phyloP scores from a whole-genome alignment of 1,140 invertebrate species.

The Zaprionus tsacasi region DNA sequence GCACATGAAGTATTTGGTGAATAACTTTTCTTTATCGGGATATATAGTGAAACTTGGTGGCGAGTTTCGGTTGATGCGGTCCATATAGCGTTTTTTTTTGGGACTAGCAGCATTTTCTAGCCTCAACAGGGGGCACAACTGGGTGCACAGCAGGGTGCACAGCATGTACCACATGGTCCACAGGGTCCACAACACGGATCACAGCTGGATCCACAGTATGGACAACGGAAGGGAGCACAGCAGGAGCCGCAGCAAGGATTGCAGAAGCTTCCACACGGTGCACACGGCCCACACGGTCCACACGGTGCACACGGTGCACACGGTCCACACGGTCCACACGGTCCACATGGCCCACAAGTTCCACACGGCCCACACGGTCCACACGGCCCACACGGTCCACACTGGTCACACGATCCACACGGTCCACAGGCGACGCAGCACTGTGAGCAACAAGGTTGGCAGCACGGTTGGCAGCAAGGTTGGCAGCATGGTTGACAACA shows the following conservation, averaged over 20 bases:
- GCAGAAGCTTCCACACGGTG: constrained; percentile 38
- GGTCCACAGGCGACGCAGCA: constrained; percentile 35
- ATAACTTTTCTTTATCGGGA: constrained; percentile 52
- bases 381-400: constrained; percentile 25
- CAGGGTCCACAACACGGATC: constrained; percentile 32
- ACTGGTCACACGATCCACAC: no score
- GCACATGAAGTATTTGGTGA: neutral
- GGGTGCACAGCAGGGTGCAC: constrained; percentile 39
- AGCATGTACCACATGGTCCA: constrained; percentile 31
- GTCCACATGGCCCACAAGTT: constrained; percentile 21
- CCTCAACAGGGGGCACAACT: constrained; percentile 41
- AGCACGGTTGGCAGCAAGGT: constrained; percentile 32
- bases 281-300: constrained; percentile 26
- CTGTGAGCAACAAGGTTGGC: constrained; percentile 23
- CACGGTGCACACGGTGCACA: neutral
- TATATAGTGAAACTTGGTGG: constrained; percentile 22
- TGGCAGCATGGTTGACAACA: constrained; percentile 20
- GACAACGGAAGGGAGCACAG: constrained; percentile 40
- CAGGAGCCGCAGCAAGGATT: constrained; percentile 50
- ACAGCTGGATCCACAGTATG: constrained; percentile 48
- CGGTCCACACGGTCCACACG: no score
- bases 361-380: constrained; percentile 40
- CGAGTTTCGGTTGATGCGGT: neutral
- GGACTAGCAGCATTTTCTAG: constrained; percentile 25
- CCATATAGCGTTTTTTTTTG: no score